Percentiles rank a stretch among this genome's conserved stretches.
Conservation (phyloP, 2,113 vertebrate species). For the Thymallus thymallus region DNA sequence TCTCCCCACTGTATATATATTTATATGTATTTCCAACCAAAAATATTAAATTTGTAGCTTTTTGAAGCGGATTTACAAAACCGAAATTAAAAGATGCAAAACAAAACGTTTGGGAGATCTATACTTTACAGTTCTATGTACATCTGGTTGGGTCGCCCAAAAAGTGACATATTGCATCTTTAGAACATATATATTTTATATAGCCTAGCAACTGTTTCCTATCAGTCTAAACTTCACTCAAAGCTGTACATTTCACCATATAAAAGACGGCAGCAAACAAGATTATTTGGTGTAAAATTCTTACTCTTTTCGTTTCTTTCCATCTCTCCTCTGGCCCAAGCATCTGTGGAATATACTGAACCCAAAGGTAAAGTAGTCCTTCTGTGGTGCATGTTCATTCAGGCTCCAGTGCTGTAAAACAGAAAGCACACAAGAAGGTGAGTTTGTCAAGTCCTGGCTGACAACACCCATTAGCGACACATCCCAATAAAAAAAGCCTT, state of each 20-base stretch:
- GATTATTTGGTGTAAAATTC: slow-evolving; percentile 9
- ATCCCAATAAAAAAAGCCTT: background rate
- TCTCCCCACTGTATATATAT: no score
- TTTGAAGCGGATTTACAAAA: no score
- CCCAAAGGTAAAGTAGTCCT: slow-evolving; percentile 43
- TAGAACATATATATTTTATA: background rate
- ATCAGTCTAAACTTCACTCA: background rate
- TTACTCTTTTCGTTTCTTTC: slow-evolving; percentile 65
- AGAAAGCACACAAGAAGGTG: slow-evolving; percentile 46
- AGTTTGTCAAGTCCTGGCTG: background rate
- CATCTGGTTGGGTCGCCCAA: no score
- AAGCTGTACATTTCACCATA: background rate
- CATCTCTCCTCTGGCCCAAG: slow-evolving; percentile 67
- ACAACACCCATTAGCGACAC: background rate
- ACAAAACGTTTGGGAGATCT: no score
- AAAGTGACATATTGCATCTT: no score
- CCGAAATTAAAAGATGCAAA: no score
- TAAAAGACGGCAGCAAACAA: background rate
- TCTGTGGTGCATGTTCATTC: slow-evolving; percentile 59
- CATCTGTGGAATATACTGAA: slow-evolving; percentile 61
- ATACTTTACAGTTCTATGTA: no score
- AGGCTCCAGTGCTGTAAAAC: slow-evolving; percentile 60
- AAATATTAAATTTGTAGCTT: no score
- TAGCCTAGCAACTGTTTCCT: background rate
- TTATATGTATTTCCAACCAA: no score